These are phyloP conservation scores for Alouatta palliata DNA, from an alignment of 2,113 vertebrate genomes.

Conservation along the genomic window DNA sequence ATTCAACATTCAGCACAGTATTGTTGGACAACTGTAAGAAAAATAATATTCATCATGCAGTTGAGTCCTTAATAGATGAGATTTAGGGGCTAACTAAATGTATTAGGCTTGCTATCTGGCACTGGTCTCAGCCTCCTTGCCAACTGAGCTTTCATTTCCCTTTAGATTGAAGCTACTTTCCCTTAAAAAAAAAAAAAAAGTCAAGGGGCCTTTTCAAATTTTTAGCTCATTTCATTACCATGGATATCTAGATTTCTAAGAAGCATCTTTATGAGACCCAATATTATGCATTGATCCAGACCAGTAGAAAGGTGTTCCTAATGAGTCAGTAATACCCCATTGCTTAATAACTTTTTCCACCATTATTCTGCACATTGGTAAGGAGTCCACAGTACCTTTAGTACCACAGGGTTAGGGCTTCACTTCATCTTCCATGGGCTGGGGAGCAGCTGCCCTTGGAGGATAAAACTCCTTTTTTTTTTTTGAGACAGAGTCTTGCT, in stretches of 20 bases:
- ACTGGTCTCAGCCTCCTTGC: background rate
- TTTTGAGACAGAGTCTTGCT: too few species aligned
- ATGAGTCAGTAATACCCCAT: background rate
- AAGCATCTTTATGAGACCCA: background rate
- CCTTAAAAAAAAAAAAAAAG: background rate
- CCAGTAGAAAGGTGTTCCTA: background rate
- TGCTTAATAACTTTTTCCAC: background rate
- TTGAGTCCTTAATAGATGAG: background rate
- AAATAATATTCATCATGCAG: background rate
- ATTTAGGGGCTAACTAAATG: background rate
- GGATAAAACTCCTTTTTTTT: background rate
- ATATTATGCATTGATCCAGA: background rate
- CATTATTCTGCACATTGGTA: background rate
- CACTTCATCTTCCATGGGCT: background rate
- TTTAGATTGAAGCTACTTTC: background rate
- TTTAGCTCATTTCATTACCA: background rate
- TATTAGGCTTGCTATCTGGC: background rate
- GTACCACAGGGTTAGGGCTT: background rate
- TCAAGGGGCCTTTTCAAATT: background rate
- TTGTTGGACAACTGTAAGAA: background rate
- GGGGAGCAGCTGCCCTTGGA: background rate
- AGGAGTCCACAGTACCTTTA: background rate
- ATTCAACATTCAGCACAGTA: background rate
- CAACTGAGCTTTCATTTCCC: background rate
- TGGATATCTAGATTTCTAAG: background rate